phyloP scores from a whole-genome alignment of 2,797 vertebrate genomes.

The Sarcophilus harrisii region DNA sequence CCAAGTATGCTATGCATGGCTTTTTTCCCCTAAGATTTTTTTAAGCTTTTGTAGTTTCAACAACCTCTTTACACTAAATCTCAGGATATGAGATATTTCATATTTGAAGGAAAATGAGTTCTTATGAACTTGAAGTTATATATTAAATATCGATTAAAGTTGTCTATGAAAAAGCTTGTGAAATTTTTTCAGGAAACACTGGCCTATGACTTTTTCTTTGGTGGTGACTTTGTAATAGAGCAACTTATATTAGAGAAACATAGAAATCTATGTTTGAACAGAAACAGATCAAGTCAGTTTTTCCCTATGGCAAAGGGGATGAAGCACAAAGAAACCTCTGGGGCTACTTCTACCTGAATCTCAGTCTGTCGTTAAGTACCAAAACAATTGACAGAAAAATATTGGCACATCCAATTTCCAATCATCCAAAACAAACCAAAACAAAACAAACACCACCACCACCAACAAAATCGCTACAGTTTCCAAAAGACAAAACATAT shows the following conservation, averaged over 20 bases:
- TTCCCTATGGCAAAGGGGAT: slow-evolving; percentile 92
- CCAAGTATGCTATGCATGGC: slow-evolving; percentile 95
- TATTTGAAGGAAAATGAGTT: slow-evolving; percentile 95
- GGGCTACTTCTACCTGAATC: slow-evolving; percentile 92
- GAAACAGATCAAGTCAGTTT: slow-evolving; percentile 92
- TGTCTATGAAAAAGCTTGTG: slow-evolving; percentile 97
- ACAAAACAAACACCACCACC: background rate
- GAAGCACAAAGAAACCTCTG: slow-evolving; percentile 93
- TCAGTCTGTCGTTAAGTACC: slow-evolving; percentile 83
- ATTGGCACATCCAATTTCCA: slow-evolving; percentile 81
- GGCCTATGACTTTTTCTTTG: slow-evolving; percentile 94
- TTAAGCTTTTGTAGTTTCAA: slow-evolving; percentile 97
- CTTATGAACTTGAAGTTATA: slow-evolving; percentile 97
- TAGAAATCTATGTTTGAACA: slow-evolving; percentile 94
- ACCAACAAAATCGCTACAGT: slow-evolving; percentile 73
- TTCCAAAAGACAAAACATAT: slow-evolving; percentile 81
- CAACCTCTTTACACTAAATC: slow-evolving; percentile 97
- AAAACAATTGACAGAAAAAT: slow-evolving; percentile 93
- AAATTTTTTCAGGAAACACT: slow-evolving; percentile 95
- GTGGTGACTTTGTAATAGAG: slow-evolving; percentile 95
- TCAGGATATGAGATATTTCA: slow-evolving; percentile 99
- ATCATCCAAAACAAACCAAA: slow-evolving; percentile 29
- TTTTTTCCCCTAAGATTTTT: slow-evolving; percentile 89
- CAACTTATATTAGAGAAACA: slow-evolving; percentile 97
- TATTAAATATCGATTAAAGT: slow-evolving; percentile 95